These are phyloP conservation scores for Chroicocephalus ridibundus DNA, from an alignment of 2,113 vertebrate genomes.

Conservation along the genomic window DNA sequence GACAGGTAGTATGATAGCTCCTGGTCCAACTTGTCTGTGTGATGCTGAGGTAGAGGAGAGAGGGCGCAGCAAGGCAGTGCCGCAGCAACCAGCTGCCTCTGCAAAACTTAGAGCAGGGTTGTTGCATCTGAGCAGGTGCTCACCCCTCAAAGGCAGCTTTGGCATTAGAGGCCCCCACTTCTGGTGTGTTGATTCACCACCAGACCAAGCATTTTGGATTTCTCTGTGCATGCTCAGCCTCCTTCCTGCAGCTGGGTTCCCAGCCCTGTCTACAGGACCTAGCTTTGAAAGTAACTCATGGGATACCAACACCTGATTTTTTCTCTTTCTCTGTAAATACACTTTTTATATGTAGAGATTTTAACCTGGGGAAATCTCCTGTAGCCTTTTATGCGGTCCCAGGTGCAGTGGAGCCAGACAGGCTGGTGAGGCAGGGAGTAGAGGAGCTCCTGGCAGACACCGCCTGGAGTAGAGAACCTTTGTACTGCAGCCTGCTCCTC, in stretches of 20 bases:
- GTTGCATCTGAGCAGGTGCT: not conserved
- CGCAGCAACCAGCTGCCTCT: not conserved
- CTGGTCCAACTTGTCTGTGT: fast-evolving
- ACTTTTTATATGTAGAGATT: not conserved
- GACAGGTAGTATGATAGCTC: not conserved
- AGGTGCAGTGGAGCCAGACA: not conserved
- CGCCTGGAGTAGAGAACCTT: not conserved
- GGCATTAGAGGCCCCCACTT: not conserved
- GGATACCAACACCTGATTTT: not conserved
- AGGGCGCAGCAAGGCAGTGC: fast-evolving
- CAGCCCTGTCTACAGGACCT: not conserved
- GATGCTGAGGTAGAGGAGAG: not conserved
- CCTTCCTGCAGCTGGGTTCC: not conserved
- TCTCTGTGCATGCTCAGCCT: not conserved
- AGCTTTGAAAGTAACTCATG: not conserved
- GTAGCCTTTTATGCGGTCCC: not conserved
- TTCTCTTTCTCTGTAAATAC: not conserved
- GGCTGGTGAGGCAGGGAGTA: not conserved
- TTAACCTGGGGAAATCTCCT: not conserved
- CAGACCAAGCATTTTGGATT: not conserved
- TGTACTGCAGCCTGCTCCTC: not conserved
- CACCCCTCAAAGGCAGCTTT: not conserved
- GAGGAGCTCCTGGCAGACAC: not conserved
- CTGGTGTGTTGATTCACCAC: not conserved
- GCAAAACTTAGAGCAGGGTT: not conserved